Evolutionary conservation across 2,888 invertebrate genomes (phyloP).

Genomic region (Cheiracanthium punctorium): DNA sequence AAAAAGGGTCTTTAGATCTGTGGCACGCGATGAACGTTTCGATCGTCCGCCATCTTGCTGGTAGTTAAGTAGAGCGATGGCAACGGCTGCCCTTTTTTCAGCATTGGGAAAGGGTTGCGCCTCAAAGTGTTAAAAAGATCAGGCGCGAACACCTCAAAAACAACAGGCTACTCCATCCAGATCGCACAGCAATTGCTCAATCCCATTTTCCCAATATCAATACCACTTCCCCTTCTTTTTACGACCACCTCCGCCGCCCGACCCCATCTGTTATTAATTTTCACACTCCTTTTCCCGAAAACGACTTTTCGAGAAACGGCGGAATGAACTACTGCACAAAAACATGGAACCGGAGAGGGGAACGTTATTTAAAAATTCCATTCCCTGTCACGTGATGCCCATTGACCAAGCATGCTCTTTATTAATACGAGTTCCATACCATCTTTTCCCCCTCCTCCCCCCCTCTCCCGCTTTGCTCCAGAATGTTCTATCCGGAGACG

Average conservation of each 20-base stretch:
- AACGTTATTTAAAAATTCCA: conserved; percentile 67
- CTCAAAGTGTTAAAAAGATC: too few relatives aligned
- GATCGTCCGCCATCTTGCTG: too few relatives aligned
- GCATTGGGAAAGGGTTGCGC: too few relatives aligned
- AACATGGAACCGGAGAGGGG: conserved; percentile 14
- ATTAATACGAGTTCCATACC: conserved; percentile 44
- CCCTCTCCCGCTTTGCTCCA: neutral
- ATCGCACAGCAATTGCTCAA: neutral
- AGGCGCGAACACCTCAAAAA: too few relatives aligned
- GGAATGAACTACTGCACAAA: conserved; percentile 4
- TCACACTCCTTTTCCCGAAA: neutral
- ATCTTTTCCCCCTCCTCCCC: neutral
- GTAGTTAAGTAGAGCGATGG: too few relatives aligned
- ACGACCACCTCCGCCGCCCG: neutral
- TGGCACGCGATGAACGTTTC: too few relatives aligned
- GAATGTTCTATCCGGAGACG: conserved; percentile 14
- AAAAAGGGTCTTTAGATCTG: too few relatives aligned
- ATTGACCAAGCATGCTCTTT: conserved; percentile 50
- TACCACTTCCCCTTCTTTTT: neutral
- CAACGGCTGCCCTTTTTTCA: too few relatives aligned
- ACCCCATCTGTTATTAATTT: neutral
- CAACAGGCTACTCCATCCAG: too few relatives aligned
- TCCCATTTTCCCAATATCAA: neutral
- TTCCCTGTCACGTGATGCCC: conserved; percentile 60
- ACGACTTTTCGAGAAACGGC: neutral